These are phyloP conservation scores for Nasonia longicornis DNA, from an alignment of 1,140 invertebrate species.

Conservation along the genomic window DNA sequence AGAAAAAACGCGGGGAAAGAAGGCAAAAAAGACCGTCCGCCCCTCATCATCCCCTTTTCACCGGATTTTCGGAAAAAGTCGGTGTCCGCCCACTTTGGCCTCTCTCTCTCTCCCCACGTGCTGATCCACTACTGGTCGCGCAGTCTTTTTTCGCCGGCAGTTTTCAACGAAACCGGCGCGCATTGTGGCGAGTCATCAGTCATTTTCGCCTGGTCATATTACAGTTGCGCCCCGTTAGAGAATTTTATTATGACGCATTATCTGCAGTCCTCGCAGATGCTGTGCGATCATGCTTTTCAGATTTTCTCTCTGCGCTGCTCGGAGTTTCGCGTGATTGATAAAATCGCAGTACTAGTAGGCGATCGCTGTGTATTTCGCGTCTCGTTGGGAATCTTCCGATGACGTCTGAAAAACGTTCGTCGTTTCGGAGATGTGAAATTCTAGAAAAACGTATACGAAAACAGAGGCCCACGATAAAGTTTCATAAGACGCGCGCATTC, in stretches of 20 bases:
- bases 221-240: slow-evolving; percentile 46
- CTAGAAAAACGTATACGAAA: no score
- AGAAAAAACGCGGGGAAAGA: slow-evolving; percentile 43
- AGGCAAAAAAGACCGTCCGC: slow-evolving; percentile 36
- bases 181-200: slow-evolving; percentile 65
- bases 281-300: slow-evolving; percentile 3
- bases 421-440: no score
- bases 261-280: slow-evolving; percentile 60
- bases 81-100: slow-evolving; percentile 64
- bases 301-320: neutral
- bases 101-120: no score
- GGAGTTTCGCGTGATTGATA: slow-evolving; percentile 22
- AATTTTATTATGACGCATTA: slow-evolving; percentile 68
- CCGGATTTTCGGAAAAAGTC: slow-evolving; percentile 60
- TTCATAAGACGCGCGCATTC: no score
- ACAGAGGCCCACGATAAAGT: no score
- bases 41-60: slow-evolving; percentile 52
- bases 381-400: no score
- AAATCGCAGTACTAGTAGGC: slow-evolving; percentile 22
- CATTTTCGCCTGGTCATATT: slow-evolving; percentile 51
- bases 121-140: slow-evolving; percentile 46
- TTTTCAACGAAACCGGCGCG: slow-evolving; percentile 55
- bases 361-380: no score
- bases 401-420: no score
- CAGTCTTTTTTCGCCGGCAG: slow-evolving; percentile 45